Base-by-base conservation (phyloP, 2,113 vertebrate genomes). In the Acanthochromis polyacanthus region DNA sequence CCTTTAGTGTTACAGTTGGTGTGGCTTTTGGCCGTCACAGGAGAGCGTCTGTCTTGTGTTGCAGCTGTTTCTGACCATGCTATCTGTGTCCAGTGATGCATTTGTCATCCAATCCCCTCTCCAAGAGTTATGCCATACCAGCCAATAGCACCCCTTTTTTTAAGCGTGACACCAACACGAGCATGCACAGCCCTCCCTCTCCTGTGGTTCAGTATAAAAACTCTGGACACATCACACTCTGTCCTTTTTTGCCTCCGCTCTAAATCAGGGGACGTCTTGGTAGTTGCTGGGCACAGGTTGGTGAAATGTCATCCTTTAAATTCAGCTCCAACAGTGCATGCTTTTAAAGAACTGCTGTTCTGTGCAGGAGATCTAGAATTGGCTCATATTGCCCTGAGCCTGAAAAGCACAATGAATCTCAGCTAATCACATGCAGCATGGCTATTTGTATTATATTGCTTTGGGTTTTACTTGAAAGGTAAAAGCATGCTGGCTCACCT, bases 161-260 rank as follows among this genome's bases (percentile, higher is more conserved):
- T 62, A 68, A 55, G 66, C 69, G 19, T 75, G 85, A 87, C 82
- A 79, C 76, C 76, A 58, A 76, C 53, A 64, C 73, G 70, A 62
- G 78, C 73, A 69, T 62, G 67, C 68, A 57, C 81, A 72, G 82
- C 85, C 87, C 78, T 75, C 86, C 88, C 75, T 81, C 70, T 51
- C 68, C 52, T 51, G 50, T 48, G 20, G 50, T 63, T 65, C 69
- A 0, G 77, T 94, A 95, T 95, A 95, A 92, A 95, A 93, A 78
- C 83, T 59, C 50, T 0, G 15, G 61, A 46, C 58, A 0, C 32
- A 32, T 78, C 58, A 32, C 65, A 46, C 65, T 93, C 92, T 65
- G 83, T 94, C 94, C 92, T 95, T 95, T 93, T 90, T 92, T 70
- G 52, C 73, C 80, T 88, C 75, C 25, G 56, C 80, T 89, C 58